Conservation (phyloP, 2,113 vertebrate species). For the Varanus salvator region DNA sequence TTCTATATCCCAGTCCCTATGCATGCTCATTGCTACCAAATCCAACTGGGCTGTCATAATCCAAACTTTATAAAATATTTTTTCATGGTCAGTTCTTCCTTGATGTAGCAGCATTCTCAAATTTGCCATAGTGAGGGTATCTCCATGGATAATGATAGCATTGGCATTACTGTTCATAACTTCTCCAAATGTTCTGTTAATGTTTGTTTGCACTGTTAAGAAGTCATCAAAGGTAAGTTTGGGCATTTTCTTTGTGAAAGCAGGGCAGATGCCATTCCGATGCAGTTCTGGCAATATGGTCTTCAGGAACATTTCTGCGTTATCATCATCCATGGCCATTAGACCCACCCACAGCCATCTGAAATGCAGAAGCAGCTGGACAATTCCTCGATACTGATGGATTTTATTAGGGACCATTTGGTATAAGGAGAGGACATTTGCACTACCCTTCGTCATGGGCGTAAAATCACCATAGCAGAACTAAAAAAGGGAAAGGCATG, state of each 20-base stretch:
- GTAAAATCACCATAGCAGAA: too few relatives aligned
- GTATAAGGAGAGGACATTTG: too few relatives aligned
- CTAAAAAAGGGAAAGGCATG: too few relatives aligned
- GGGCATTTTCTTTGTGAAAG: not conserved
- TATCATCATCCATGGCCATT: not conserved
- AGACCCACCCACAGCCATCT: too few relatives aligned
- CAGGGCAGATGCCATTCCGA: conserved; percentile 1
- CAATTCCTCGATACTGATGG: too few relatives aligned
- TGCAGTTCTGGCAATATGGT: not conserved
- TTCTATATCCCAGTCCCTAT: not conserved
- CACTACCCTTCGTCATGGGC: too few relatives aligned
- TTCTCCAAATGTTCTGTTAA: not conserved
- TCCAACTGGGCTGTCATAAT: not conserved
- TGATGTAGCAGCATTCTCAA: not conserved
- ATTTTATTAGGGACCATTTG: too few relatives aligned
- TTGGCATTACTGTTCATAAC: conserved; percentile 2
- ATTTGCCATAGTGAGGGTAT: not conserved
- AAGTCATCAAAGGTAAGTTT: not conserved
- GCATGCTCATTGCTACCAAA: not conserved
- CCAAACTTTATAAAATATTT: conserved; percentile 6
- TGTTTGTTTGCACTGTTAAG: not conserved
- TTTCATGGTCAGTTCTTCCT: not conserved
- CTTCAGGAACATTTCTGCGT: not conserved
- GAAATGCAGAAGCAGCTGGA: too few relatives aligned
- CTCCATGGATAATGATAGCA: conserved; percentile 5